Base-by-base conservation (phyloP, 2,888 invertebrate species). In the Campopleginae sp. region DNA sequence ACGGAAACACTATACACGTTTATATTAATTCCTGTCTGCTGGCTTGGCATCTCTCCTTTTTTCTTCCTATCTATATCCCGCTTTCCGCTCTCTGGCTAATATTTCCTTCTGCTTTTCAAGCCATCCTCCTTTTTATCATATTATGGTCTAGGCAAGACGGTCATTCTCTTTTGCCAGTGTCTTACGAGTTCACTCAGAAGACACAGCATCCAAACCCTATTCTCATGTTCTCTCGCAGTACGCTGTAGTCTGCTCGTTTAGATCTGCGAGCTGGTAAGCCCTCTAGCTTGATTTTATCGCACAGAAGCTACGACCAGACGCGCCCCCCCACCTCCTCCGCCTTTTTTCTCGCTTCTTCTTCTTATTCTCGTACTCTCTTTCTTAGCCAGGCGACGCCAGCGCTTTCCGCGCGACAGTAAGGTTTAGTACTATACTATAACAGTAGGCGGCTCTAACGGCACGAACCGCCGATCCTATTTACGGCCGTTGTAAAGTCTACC, bases 261-360 rank as follows among this genome's bases (percentile, higher is more conserved):
- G 79, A 80, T 84, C 75, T 61, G 75, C 79, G 79, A 80, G 80
- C 79, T 79, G 70, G 79, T 80, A 75, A 84, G 61, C 75, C 79
- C 83, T 74, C 70, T 75, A 79, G 70, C 75, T 84, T 84, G 83
- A 84, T 80, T 84, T 84, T 84, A 84, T 84, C 79, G 79, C 75
- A 80, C 83, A 79, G 79, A 80, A 84, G 71, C 75, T 84, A 84
- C 83, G 83, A 80, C 78, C 83, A 80, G 79, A 79, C 83, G 54
- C 83, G n/a, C 46, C 77, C 74, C 46, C 38, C n/a, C 70, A 68
- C 54, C 46, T 61, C 74, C 17, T 44, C 17, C 4, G 42, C 19
- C 42, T 51, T 19, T 44, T 14, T 17, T 63, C 17, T 17, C 17
- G 1, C 58, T 38, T 63, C 5, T 80, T 51, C 58, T 76, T 61